Percentiles rank a stretch among this genome's conserved stretches.
Conservation (phyloP, 2,888 invertebrate genomes). For the Nemoura dubitans region DNA sequence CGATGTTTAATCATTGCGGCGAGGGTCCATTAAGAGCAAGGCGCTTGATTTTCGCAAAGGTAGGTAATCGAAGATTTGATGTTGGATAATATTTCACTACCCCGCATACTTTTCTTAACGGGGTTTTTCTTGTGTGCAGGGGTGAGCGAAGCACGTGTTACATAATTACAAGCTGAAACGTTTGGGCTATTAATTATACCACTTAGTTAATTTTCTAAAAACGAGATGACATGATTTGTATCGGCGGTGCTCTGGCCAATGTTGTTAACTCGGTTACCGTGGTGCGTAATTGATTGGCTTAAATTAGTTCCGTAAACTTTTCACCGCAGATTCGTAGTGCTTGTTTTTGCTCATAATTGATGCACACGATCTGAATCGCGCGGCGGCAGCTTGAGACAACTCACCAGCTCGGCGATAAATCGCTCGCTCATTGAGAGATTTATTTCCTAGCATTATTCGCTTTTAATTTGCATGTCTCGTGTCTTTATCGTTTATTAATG, state of each 20-base stretch:
- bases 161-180: not conserved
- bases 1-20: not conserved
- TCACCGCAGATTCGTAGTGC: not conserved
- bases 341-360: not conserved
- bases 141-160: not conserved
- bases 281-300: not conserved
- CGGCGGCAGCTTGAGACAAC: not conserved
- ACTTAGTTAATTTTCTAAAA: too few relatives aligned
- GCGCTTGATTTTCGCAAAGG: not conserved
- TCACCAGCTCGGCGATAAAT: not conserved
- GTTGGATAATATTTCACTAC: not conserved
- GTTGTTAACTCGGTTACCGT: not conserved
- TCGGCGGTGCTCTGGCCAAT: not conserved
- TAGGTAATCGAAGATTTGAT: not conserved
- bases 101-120: not conserved
- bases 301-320: constrained; percentile 1
- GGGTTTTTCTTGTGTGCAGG: not conserved
- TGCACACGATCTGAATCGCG: not conserved
- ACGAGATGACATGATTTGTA: not conserved
- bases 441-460: not conserved
- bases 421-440: not conserved
- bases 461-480: not conserved
- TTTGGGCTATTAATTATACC: too few relatives aligned
- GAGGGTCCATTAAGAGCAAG: not conserved
- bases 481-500: not conserved